Base-by-base conservation (phyloP, 2,797 vertebrate species). In the Sandelia bainsii region DNA sequence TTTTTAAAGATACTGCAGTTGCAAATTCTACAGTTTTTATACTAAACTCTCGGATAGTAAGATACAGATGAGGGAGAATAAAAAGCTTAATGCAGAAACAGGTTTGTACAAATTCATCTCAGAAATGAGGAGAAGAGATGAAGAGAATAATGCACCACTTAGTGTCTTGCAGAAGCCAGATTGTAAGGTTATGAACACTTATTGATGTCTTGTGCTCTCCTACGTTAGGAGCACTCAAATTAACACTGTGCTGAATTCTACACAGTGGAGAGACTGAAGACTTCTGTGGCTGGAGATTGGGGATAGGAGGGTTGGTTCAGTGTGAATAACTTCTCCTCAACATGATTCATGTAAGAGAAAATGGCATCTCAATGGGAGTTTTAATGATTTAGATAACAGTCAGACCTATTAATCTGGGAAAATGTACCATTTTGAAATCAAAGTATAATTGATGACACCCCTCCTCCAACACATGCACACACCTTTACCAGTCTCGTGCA, bases 391-490 rank as follows among this genome's bases (percentile, higher is more conserved):
- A 86, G 84, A 92, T 87, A 68, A 78, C 83, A 91, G 89, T 90
- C 82, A 84, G 90, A 92, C 87, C 79, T 88, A 90, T 90, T 92
- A 88, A 93, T 93, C 81, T 82, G 68, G 48, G 81, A 82, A 88
- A 94, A 93, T 90, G 79, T 89, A 90, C 81, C 72, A 34, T 93
- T 93, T 89, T 90, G 60, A 93, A 94, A 94, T 94, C 87, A 90
- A 89, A 93, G 85, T 80, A 84, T 91, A 94, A 94, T 92, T 93
- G 92, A 92, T 92, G 90, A 91, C 83, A 11, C 80, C 79, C 72
- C 73, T 66, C 19, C 2, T 74, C 5, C 58, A 50, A 37, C 65
- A 32, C 68, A 51, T 44, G 2, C 53, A 61, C 73, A 67, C 77
- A 85, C 77, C 72, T 65, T 16, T 53, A 9, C 58, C 62, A 72